Evolutionary conservation across 2,888 invertebrate genomes (phyloP).

Genomic region (Ochlodes sylvanus): DNA sequence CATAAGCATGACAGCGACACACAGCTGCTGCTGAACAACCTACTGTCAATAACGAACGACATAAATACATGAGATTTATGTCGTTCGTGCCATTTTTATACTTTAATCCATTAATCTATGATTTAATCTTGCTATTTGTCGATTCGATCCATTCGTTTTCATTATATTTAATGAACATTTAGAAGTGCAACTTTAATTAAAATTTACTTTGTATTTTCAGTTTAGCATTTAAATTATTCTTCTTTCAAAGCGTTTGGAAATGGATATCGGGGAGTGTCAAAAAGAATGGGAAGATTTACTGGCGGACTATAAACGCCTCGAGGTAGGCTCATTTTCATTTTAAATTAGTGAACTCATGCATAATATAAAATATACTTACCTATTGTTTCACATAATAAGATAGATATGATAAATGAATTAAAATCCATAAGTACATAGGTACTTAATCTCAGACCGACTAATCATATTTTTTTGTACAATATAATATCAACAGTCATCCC

Average conservation of each 20-base stretch:
- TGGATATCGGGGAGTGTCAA: constrained; percentile 87
- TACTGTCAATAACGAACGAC: no score
- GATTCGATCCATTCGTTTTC: not conserved
- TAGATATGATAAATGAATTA: not conserved
- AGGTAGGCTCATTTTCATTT: constrained; percentile 83
- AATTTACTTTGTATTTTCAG: constrained; percentile 1
- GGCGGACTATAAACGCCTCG: constrained; percentile 91
- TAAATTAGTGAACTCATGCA: constrained; percentile 1
- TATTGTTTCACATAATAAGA: not conserved
- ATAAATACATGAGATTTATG: no score
- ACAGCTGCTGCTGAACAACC: no score
- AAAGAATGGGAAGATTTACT: constrained; percentile 93
- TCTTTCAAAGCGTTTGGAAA: constrained; percentile 47
- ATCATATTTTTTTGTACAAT: no score
- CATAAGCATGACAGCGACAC: no score
- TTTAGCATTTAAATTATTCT: constrained; percentile 2
- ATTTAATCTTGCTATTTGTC: not conserved
- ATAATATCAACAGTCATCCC: no score
- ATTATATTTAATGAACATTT: not conserved
- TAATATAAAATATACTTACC: constrained; percentile 11
- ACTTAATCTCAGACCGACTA: no score
- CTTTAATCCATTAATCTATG: not conserved
- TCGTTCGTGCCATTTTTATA: not conserved
- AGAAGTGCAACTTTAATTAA: not conserved
- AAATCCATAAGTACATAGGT: not conserved